phyloP scores from a whole-genome alignment of 2,888 invertebrate genomes.

The Microctonus brassicae region DNA sequence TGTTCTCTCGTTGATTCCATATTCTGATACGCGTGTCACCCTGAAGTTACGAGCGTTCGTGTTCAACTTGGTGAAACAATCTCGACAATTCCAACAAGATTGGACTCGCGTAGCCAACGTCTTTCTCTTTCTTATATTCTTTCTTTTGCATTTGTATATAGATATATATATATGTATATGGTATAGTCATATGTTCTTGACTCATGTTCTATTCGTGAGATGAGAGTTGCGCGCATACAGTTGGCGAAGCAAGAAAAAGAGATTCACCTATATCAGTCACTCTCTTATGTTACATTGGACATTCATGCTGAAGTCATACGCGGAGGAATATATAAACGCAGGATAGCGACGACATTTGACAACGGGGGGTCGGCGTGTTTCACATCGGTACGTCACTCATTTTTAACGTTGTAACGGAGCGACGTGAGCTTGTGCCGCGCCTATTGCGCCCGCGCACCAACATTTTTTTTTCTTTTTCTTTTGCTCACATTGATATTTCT shows the following conservation, averaged over 20 bases:
- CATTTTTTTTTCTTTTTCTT: neutral
- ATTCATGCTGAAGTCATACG: neutral
- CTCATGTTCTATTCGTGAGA: constrained; percentile 19
- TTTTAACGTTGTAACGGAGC: constrained; percentile 54
- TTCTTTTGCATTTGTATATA: constrained; percentile 4
- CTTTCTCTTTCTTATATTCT: constrained; percentile 31
- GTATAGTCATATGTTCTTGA: constrained; percentile 33
- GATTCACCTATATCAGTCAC: constrained; percentile 63
- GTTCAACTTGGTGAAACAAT: constrained; percentile 37
- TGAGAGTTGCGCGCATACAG: constrained; percentile 7
- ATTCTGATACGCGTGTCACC: constrained; percentile 29
- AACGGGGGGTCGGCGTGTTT: constrained; percentile 65
- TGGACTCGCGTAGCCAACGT: constrained; percentile 8
- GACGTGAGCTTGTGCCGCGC: constrained; percentile 27
- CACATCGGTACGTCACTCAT: constrained; percentile 66
- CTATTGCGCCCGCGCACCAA: neutral
- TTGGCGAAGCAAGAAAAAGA: constrained; percentile 34
- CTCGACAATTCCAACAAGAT: constrained; percentile 11
- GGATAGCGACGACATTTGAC: constrained; percentile 61
- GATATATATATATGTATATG: neutral
- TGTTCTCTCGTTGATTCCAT: constrained; percentile 23
- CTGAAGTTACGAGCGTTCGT: constrained; percentile 28
- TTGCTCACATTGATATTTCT: no score
- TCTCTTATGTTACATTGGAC: constrained; percentile 44
- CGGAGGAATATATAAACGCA: neutral